A percentile compares a stretch with the other conserved stretches of the same genome.
Conservation (phyloP, 1,140 invertebrate genomes). For the Bombus huntii region DNA sequence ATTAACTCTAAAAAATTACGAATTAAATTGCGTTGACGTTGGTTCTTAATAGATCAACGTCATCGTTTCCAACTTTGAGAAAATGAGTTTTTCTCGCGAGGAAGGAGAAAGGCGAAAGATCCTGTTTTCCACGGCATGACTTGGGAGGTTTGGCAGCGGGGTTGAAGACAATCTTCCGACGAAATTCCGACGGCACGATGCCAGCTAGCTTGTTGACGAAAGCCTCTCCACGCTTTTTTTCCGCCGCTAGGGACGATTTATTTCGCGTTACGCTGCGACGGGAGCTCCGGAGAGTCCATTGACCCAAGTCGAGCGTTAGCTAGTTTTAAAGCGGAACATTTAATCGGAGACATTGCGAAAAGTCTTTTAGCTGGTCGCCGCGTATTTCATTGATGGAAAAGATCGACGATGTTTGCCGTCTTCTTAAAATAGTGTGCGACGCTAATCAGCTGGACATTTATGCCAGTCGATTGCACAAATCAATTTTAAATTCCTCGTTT, state of each 20-base stretch:
- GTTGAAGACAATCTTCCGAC: constrained; percentile 43
- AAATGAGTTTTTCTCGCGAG: constrained; percentile 29
- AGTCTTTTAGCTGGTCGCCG: neutral
- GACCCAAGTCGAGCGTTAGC: neutral
- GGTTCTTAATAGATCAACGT: neutral
- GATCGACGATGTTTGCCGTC: neutral
- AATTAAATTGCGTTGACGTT: too few species aligned
- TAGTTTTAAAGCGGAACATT: neutral
- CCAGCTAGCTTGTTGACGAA: constrained; percentile 50
- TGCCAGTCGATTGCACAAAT: neutral
- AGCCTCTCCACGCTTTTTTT: constrained; percentile 6
- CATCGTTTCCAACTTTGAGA: neutral
- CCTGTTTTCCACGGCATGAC: constrained; percentile 35
- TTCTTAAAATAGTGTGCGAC: neutral
- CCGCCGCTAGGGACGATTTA: constrained; percentile 29
- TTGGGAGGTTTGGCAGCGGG: constrained; percentile 38
- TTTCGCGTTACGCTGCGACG: constrained; percentile 22
- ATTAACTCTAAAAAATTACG: too few species aligned
- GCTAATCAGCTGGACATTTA: constrained; percentile 2
- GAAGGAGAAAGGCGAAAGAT: constrained; percentile 11
- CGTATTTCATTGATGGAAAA: neutral
- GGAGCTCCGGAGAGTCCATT: neutral
- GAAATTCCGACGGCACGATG: constrained; percentile 41
- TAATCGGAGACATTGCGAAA: neutral
- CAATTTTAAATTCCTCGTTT: neutral